These are phyloP conservation scores for Acleris emargana DNA, from an alignment of 2,888 invertebrate species.

Conservation along the genomic window DNA sequence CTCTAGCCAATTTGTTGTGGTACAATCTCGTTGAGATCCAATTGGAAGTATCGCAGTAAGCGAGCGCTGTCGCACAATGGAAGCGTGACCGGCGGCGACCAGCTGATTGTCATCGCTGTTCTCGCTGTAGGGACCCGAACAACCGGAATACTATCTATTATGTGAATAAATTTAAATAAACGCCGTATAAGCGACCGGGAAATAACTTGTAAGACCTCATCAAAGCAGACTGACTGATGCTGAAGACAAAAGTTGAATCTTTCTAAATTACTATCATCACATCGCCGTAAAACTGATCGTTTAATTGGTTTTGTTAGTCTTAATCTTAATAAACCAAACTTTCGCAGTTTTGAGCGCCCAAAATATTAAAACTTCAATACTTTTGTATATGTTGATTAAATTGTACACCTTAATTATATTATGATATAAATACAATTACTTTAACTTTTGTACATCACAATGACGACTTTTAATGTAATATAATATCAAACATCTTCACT, in stretches of 20 bases:
- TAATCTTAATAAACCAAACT: too few relatives aligned
- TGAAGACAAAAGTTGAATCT: too few relatives aligned
- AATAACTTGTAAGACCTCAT: slow-evolving; percentile 39
- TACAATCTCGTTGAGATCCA: slow-evolving; percentile 22
- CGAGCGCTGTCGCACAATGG: slow-evolving; percentile 54
- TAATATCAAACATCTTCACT: background rate
- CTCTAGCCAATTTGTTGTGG: slow-evolving; percentile 12
- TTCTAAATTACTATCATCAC: background rate
- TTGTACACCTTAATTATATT: too few relatives aligned
- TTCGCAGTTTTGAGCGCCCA: too few relatives aligned
- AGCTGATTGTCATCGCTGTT: slow-evolving; percentile 65
- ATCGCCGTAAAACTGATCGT: too few relatives aligned
- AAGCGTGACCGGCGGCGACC: slow-evolving; percentile 65
- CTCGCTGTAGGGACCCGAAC: slow-evolving; percentile 51
- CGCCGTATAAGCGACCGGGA: slow-evolving; percentile 42
- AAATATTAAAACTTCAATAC: too few relatives aligned
- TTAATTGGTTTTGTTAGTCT: too few relatives aligned
- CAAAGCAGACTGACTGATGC: slow-evolving; percentile 18
- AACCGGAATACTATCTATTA: slow-evolving; percentile 55
- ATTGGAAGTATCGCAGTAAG: slow-evolving; percentile 21
- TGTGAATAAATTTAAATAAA: slow-evolving; percentile 59
- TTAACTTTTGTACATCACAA: too few relatives aligned
- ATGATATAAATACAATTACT: too few relatives aligned
- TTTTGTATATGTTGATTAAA: too few relatives aligned
- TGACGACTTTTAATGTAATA: background rate